phyloP scores from a whole-genome alignment of 1,140 invertebrate genomes.

The Pachyrhynchus sulphureomaculatus region DNA sequence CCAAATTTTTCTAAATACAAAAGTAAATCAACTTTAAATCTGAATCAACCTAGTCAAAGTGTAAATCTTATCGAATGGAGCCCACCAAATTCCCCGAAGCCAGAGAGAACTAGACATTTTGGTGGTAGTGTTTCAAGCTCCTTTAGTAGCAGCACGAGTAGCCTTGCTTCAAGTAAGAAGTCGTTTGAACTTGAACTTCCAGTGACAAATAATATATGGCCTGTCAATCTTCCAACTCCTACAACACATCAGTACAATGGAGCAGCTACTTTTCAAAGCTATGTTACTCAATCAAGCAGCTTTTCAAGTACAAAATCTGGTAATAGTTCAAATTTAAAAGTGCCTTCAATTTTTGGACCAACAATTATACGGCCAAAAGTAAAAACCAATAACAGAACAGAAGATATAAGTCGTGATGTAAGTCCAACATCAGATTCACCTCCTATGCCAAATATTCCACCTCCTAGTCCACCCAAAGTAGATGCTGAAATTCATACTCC shows the following conservation, averaged over 20 bases:
- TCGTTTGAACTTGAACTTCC: slow-evolving; percentile 44
- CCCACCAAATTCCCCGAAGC: slow-evolving; percentile 43
- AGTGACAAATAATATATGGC: slow-evolving; percentile 31
- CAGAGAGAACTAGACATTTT: slow-evolving; percentile 34
- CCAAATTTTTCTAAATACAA: slow-evolving; percentile 45
- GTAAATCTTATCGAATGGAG: slow-evolving; percentile 46
- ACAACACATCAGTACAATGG: neutral
- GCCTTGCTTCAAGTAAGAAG: slow-evolving; percentile 49
- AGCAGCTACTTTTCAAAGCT: slow-evolving; percentile 19
- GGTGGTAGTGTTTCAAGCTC: slow-evolving; percentile 49
- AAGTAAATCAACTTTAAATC: slow-evolving; percentile 45
- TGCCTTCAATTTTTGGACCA: slow-evolving; percentile 38
- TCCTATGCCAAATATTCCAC: slow-evolving; percentile 75
- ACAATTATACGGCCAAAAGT: slow-evolving; percentile 47
- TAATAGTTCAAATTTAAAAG: slow-evolving; percentile 23
- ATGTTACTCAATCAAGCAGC: neutral
- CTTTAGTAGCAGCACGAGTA: slow-evolving; percentile 49
- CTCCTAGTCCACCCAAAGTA: slow-evolving; percentile 67
- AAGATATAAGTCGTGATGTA: slow-evolving; percentile 44
- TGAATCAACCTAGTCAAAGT: slow-evolving; percentile 34
- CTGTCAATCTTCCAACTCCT: slow-evolving; percentile 14
- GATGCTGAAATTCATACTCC: slow-evolving; percentile 51
- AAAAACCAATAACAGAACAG: slow-evolving; percentile 30
- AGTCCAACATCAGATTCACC: slow-evolving; percentile 56
- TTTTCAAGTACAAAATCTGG: slow-evolving; percentile 12